These are phyloP conservation scores for Chaenodraco wilsoni DNA, from an alignment of 2,797 vertebrate genomes.

Conservation along the genomic window DNA sequence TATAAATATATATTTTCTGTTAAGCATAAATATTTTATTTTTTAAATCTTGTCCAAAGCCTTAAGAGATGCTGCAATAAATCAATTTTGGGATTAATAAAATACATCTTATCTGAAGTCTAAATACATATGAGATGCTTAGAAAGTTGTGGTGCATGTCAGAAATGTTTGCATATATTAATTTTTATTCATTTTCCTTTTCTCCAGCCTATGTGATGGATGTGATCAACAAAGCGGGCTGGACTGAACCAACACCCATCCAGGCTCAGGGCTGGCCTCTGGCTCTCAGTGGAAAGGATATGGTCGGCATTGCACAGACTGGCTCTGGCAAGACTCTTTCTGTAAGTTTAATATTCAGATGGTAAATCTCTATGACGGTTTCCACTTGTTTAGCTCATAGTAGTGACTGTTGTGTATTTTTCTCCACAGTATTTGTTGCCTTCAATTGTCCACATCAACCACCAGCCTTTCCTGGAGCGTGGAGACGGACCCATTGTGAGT, in stretches of 20 bases:
- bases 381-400: not conserved
- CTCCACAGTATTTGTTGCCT: conserved; percentile 92
- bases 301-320: conserved; percentile 98
- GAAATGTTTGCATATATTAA: not conserved
- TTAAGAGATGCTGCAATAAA: too few species aligned
- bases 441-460: conserved; percentile 99
- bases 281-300: conserved; percentile 96
- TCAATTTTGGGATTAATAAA: too few species aligned
- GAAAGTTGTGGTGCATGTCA: not conserved
- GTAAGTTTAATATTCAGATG: conserved; percentile 81
- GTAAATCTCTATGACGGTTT: too few species aligned
- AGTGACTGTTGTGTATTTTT: not conserved
- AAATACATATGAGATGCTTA: too few species aligned
- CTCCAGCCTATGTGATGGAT: conserved; percentile 94
- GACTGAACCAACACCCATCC: conserved; percentile 96
- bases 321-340: conserved; percentile 96
- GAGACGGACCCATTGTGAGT: conserved; percentile 98
- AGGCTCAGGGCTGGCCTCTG: conserved; percentile 97
- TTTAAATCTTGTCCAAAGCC: too few species aligned
- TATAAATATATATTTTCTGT: too few species aligned
- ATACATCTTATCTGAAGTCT: too few species aligned
- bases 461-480: conserved; percentile 96
- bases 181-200: not conserved
- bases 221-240: conserved; percentile 94
- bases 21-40: too few species aligned